Evolutionary conservation across 2,888 invertebrate genomes (phyloP), one percentile per base, ranked within the genome.

Genomic region (Platynereis dumerilii): DNA sequence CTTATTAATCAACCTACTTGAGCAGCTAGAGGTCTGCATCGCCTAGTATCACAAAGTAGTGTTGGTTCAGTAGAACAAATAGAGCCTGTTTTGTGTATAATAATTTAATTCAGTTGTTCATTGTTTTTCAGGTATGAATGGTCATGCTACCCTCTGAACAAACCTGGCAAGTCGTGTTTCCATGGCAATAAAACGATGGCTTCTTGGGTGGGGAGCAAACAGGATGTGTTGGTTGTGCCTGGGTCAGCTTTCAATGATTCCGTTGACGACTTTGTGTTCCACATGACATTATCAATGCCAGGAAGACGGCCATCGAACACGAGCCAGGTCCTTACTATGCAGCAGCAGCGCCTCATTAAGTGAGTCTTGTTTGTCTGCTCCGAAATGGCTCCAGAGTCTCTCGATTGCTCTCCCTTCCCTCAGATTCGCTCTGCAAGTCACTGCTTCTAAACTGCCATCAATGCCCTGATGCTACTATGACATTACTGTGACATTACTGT

Each of bases 281-380:
- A 69, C 12, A 65, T 81, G 60, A 78, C 73, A 2, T 72, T 79
- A 27, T 72, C 64, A 42, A 53, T 34, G 61, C n/a, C 5, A 20
- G 70, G 70, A 26, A 64, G 69, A 7, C 45, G 58, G 22, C 60
- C 60, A 10, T 59, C 64, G n/a, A 63, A 65, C n/a, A 64, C 72
- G 5, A 69, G 69, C 24, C 78, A 80, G 63, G 73, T 78, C 20
- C 70, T 80, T 2, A 56, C 26, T 24, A 34, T 67, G 53, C 39
- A 60, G 45, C 28, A 42, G 2, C 24, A 57, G 26, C 34, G 17
- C 15, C 48, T 58, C 27, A 58, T 66, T 0, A 54, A 65, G 67
- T 67, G 44, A 61, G 67, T 44, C 12, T 42, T 34, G 34, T 34
- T 34, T 34, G 34, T 34, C 34, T 34, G 12, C 34, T 34, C 34